A percentile compares a stretch with the other conserved stretches of the same genome.
Evolutionary conservation across 2,113 vertebrate species (phyloP).

Genomic region (Kryptolebias marmoratus): DNA sequence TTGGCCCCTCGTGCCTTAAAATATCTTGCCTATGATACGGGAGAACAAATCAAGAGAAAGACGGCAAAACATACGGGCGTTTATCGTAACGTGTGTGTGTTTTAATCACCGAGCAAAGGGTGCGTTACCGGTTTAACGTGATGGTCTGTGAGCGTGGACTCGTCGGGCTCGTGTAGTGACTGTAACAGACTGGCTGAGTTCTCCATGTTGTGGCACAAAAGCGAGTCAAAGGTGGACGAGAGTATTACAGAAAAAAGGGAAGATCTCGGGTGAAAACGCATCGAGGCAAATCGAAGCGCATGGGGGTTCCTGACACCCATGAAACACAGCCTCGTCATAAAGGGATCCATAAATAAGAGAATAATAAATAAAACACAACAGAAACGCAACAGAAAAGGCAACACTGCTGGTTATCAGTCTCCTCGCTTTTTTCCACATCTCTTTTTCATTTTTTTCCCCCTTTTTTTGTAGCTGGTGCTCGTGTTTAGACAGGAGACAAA

Average conservation of each 20-base stretch:
- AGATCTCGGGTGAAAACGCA: conserved; percentile 43
- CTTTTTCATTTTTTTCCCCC: conserved; percentile 19
- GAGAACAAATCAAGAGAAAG: conserved; percentile 6
- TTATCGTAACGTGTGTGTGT: conserved; percentile 15
- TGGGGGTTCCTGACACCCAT: conserved; percentile 47
- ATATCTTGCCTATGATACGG: not conserved
- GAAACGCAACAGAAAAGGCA: conserved; percentile 74
- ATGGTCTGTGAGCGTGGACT: conserved; percentile 19
- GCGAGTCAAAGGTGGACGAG: conserved; percentile 23
- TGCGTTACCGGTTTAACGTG: conserved; percentile 14
- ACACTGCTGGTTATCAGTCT: conserved; percentile 76
- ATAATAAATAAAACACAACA: conserved; percentile 67
- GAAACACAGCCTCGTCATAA: conserved; percentile 67
- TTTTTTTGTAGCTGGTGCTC: conserved; percentile 72
- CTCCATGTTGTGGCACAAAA: conserved; percentile 23
- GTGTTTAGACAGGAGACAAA: conserved; percentile 75
- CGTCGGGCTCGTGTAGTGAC: conserved; percentile 15
- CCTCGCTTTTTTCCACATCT: conserved; percentile 48
- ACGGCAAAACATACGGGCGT: conserved; percentile 15
- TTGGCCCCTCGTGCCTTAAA: conserved; percentile 7
- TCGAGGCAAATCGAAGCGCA: conserved; percentile 55
- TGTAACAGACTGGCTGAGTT: conserved; percentile 20
- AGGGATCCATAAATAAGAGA: conserved; percentile 71
- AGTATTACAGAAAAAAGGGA: conserved; percentile 30
- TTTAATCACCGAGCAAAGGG: conserved; percentile 17